A percentile compares a stretch with the other conserved stretches of the same genome.
Evolutionary conservation across 2,797 vertebrate genomes (phyloP).

Genomic region (Thunnus albacares): DNA sequence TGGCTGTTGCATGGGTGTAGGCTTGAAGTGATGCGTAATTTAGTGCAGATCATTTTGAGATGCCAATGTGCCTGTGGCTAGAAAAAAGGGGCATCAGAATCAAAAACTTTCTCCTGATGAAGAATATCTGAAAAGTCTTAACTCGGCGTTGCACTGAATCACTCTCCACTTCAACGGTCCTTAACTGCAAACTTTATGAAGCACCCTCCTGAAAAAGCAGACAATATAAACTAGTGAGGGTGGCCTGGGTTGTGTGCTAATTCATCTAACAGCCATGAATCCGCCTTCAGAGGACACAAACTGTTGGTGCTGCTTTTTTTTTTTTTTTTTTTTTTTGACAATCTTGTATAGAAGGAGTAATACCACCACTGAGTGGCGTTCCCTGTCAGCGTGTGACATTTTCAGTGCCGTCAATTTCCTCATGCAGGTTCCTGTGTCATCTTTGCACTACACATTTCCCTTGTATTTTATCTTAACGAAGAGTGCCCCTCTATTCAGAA

Average conservation of each 20-base stretch:
- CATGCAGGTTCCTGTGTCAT: conserved; percentile 82
- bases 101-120: conserved; percentile 66
- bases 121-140: conserved; percentile 79
- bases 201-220: conserved; percentile 78
- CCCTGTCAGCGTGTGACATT: conserved; percentile 73
- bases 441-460: conserved; percentile 85
- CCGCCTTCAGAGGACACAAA: conserved; percentile 70
- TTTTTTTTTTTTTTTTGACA: conserved; percentile 87
- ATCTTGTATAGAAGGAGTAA: conserved; percentile 92
- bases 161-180: conserved; percentile 72
- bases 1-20: conserved; percentile 66
- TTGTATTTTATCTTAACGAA: conserved; percentile 54
- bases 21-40: conserved; percentile 68
- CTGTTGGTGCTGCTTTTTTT: conserved; percentile 91
- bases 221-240: conserved; percentile 40
- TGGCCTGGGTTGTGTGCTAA: conserved; percentile 43
- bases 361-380: conserved; percentile 72
- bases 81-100: conserved; percentile 62
- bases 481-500: conserved; percentile 48
- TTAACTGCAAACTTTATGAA: conserved; percentile 87
- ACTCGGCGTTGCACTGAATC: conserved; percentile 81
- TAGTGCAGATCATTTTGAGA: conserved; percentile 70
- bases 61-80: conserved; percentile 80
- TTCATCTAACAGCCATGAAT: conserved; percentile 55
- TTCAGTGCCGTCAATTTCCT: conserved; percentile 75